Evolutionary conservation across 1,140 invertebrate genomes (phyloP).

Genomic region (Idris sp.): DNA sequence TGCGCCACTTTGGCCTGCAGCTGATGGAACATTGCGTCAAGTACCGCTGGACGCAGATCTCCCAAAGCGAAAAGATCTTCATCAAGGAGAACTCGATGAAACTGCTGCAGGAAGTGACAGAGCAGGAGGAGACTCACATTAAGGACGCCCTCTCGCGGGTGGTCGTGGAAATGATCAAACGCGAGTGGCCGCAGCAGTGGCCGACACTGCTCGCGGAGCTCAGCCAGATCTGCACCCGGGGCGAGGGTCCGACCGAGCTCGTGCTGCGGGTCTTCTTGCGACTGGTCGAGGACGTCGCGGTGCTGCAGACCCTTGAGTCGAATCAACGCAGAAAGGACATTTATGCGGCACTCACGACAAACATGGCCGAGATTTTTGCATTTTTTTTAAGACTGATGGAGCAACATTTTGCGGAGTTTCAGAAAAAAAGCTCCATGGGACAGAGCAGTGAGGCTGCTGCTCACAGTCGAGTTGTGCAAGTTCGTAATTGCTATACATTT

Average conservation of each 20-base stretch:
- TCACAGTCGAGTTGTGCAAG: constrained; percentile 87
- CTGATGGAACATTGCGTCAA: constrained; percentile 94
- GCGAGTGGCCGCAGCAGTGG: constrained; percentile 98
- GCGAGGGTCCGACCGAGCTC: constrained; percentile 91
- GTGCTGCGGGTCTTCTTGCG: constrained; percentile 91
- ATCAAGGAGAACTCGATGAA: constrained; percentile 94
- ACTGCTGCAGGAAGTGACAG: constrained; percentile 83
- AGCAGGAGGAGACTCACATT: constrained; percentile 83
- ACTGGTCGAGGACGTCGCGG: constrained; percentile 93
- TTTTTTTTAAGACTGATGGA: constrained; percentile 90
- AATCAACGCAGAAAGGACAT: constrained; percentile 92
- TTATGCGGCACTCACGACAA: constrained; percentile 89
- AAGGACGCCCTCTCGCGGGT: constrained; percentile 92
- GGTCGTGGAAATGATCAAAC: constrained; percentile 95
- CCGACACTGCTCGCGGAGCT: constrained; percentile 89
- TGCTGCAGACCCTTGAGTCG: constrained; percentile 89
- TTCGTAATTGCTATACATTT: constrained; percentile 67
- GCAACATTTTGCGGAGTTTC: constrained; percentile 86
- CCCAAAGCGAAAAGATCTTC: constrained; percentile 90
- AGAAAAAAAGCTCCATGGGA: constrained; percentile 81
- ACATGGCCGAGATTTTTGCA: constrained; percentile 91
- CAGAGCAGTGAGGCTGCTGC: constrained; percentile 82
- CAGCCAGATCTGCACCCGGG: constrained; percentile 86
- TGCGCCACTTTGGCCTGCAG: constrained; percentile 92
- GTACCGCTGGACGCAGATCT: constrained; percentile 92